Percentiles rank a stretch among this genome's conserved stretches.
Conservation (phyloP, 2,797 vertebrate genomes). For the Mallotus villosus region DNA sequence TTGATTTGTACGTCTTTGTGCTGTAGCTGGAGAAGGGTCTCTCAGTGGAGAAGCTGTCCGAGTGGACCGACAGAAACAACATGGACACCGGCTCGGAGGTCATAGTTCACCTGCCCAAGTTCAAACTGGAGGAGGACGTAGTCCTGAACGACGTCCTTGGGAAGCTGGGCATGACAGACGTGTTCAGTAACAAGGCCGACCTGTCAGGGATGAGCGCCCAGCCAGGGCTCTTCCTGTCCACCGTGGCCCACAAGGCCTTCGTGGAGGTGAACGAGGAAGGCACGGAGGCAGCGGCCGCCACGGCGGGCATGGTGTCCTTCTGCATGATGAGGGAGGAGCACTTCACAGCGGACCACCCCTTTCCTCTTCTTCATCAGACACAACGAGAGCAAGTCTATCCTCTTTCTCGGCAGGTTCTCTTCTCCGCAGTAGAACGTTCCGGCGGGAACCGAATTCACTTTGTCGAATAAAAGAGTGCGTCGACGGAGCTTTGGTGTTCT, state of each 20-base stretch:
- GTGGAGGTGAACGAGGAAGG: slow-evolving; percentile 96
- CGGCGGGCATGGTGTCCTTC: slow-evolving; percentile 28
- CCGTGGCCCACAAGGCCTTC: slow-evolving; percentile 88
- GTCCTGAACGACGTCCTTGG: slow-evolving; percentile 74
- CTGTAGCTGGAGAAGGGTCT: slow-evolving; percentile 83
- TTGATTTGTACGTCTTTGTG: slow-evolving; percentile 30
- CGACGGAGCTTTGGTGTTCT: too few relatives aligned
- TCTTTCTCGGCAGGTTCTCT: slow-evolving; percentile 84
- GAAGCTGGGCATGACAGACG: slow-evolving; percentile 78
- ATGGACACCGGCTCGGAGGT: slow-evolving; percentile 72
- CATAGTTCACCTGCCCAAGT: slow-evolving; percentile 81
- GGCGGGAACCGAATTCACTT: neutral
- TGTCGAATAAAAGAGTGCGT: neutral
- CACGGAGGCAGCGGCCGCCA: slow-evolving; percentile 82
- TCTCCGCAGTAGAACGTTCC: slow-evolving; percentile 72
- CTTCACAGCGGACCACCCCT: slow-evolving; percentile 88
- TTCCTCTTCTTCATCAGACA: slow-evolving; percentile 92
- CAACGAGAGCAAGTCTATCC: slow-evolving; percentile 78
- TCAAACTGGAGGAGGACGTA: slow-evolving; percentile 87
- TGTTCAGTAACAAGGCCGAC: slow-evolving; percentile 82
- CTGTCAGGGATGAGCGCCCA: slow-evolving; percentile 85
- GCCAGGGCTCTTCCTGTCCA: slow-evolving; percentile 81
- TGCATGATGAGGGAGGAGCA: slow-evolving; percentile 70
- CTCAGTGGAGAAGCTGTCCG: slow-evolving; percentile 78
- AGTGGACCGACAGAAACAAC: slow-evolving; percentile 81